Conservation (phyloP, 1,140 invertebrate species). For the Alviniconcha marisindica region DNA sequence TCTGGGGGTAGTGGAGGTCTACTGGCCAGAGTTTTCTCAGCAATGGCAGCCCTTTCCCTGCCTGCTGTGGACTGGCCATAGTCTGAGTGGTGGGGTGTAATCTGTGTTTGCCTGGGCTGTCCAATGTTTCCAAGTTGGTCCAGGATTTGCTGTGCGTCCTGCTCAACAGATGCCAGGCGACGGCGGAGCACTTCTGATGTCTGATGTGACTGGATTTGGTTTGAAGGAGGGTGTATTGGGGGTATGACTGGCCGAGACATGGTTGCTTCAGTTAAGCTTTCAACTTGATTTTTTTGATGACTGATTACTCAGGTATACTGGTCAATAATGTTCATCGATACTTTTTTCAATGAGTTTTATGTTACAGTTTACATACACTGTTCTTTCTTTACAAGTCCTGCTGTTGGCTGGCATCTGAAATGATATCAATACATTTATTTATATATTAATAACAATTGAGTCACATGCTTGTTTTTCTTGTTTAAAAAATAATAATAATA, state of each 20-base stretch:
- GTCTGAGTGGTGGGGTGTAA: neutral
- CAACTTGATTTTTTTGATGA: too few species aligned
- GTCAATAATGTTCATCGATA: too few species aligned
- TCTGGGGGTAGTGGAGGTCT: neutral
- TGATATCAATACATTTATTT: too few species aligned
- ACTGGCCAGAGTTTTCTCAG: slow-evolving; percentile 48
- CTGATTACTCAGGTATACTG: too few species aligned
- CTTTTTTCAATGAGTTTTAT: too few species aligned
- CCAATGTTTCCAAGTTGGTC: slow-evolving; percentile 56
- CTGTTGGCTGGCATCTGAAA: too few species aligned
- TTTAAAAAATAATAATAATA: too few species aligned
- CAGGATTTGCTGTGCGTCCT: slow-evolving; percentile 55
- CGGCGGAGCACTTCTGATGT: slow-evolving; percentile 57
- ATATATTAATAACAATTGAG: too few species aligned
- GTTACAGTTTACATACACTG: too few species aligned
- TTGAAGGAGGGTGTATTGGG: slow-evolving; percentile 38
- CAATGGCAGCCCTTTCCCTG: slow-evolving; percentile 34
- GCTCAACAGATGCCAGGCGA: slow-evolving; percentile 56
- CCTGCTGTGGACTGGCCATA: slow-evolving; percentile 9
- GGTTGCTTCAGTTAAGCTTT: too few species aligned
- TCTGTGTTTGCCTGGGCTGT: slow-evolving; percentile 24
- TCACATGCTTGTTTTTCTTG: too few species aligned
- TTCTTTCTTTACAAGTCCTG: too few species aligned
- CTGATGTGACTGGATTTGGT: slow-evolving; percentile 44
- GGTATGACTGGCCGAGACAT: slow-evolving; percentile 64